Percentiles rank a stretch among this genome's conserved stretches.
phyloP scores from a whole-genome alignment of 35 echinoderm and acorn worm genomes.

The Apostichopus japonicus region DNA sequence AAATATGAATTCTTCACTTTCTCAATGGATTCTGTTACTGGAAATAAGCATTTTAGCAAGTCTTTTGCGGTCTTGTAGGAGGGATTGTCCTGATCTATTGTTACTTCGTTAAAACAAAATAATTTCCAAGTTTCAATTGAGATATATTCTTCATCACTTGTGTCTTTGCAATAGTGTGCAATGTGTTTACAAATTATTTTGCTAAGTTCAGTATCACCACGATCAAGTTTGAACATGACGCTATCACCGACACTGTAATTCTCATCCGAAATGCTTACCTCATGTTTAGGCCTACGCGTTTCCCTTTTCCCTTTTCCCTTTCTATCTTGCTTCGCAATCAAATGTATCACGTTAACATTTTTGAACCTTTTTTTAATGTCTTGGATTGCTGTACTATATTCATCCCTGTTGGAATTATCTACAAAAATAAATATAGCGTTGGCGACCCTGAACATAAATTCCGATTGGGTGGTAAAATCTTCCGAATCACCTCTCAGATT shows the following conservation, averaged over 20 bases:
- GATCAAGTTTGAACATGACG: not conserved
- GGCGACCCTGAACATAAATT: not conserved
- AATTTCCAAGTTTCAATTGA: not conserved
- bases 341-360: not conserved
- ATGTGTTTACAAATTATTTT: too few relatives aligned
- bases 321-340: not conserved
- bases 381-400: not conserved
- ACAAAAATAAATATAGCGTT: constrained; percentile 1
- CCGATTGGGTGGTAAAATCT: too few relatives aligned
- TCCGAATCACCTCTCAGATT: too few relatives aligned
- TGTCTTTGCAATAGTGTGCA: not conserved
- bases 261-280: not conserved
- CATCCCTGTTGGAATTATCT: not conserved
- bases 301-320: too few relatives aligned
- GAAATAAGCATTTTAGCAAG: not conserved
- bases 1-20: not conserved
- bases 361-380: not conserved
- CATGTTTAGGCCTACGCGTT: not conserved
- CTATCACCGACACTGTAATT: not conserved
- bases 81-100: not conserved
- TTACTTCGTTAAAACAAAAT: not conserved
- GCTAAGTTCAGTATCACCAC: not conserved
- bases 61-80: not conserved
- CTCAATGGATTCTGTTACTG: not conserved
- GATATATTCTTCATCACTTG: not conserved